A percentile compares a stretch with the other conserved stretches of the same genome.
These are phyloP conservation scores for Laticauda laticaudata DNA, from an alignment of 2,113 vertebrate species.

Conservation along the genomic window DNA sequence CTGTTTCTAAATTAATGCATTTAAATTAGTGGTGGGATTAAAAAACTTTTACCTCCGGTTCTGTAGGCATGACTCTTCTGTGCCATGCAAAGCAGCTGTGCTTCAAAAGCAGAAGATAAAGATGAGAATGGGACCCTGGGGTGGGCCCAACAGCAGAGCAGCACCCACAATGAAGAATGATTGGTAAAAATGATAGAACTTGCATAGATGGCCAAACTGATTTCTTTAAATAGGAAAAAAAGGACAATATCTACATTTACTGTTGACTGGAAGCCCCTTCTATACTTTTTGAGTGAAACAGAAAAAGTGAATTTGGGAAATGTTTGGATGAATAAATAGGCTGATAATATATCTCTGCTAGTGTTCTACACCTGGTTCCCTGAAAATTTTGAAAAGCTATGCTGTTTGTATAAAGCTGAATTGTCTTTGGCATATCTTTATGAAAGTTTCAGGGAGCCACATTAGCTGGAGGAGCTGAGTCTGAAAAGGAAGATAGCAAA, in stretches of 20 bases:
- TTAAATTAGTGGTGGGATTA: background rate
- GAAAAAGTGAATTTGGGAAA: background rate
- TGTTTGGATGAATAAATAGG: background rate
- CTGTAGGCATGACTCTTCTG: too few relatives aligned
- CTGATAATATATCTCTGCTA: background rate
- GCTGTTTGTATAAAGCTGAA: background rate
- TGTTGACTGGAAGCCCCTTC: background rate
- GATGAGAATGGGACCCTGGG: too few relatives aligned
- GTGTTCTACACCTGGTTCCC: background rate
- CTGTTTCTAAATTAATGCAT: conserved; percentile 36
- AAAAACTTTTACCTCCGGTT: too few relatives aligned
- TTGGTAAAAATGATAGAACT: background rate
- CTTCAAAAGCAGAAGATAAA: too few relatives aligned
- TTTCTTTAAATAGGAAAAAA: background rate
- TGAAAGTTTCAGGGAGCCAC: background rate
- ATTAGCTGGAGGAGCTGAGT: background rate
- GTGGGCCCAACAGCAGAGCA: too few relatives aligned
- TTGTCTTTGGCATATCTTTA: background rate
- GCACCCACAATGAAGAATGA: background rate
- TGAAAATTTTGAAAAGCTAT: background rate
- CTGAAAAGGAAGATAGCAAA: background rate
- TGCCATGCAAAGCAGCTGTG: too few relatives aligned
- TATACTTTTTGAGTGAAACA: background rate
- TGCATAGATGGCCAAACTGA: background rate
- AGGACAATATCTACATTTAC: background rate